phyloP scores from a whole-genome alignment of 2,797 vertebrate genomes.

The Trichosurus vulpecula region DNA sequence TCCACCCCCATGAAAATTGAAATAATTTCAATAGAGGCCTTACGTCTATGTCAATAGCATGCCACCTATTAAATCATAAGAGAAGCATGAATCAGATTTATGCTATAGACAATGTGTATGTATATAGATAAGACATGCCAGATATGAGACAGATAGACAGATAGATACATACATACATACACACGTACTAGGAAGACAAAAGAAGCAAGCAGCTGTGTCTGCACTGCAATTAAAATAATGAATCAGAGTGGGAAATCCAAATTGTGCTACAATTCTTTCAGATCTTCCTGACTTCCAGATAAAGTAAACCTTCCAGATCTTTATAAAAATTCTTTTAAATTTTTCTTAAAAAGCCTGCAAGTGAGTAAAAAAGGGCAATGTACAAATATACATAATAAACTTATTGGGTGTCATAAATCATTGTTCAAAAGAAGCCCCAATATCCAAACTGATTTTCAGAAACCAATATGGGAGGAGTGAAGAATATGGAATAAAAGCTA shows the following conservation, averaged over 20 bases:
- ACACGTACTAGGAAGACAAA: slow-evolving; percentile 17
- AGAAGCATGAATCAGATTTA: slow-evolving; percentile 38
- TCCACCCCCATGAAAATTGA: slow-evolving; percentile 10
- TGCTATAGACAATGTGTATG: slow-evolving; percentile 31
- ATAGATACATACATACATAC: neutral
- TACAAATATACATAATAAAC: slow-evolving; percentile 18
- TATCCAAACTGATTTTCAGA: slow-evolving; percentile 50
- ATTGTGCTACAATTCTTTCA: slow-evolving; percentile 36
- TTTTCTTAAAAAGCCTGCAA: neutral
- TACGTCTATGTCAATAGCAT: slow-evolving; percentile 29
- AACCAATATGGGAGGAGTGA: slow-evolving; percentile 31
- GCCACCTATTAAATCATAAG: slow-evolving; percentile 16
- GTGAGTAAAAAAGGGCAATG: slow-evolving; percentile 10
- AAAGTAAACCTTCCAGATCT: slow-evolving; percentile 40
- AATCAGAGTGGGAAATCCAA: slow-evolving; percentile 42
- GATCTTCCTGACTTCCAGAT: slow-evolving; percentile 28
- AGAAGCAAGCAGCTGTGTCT: slow-evolving; percentile 40
- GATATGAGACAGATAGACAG: neutral
- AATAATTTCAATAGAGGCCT: slow-evolving; percentile 38
- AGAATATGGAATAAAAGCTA: neutral
- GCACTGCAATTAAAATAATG: slow-evolving; percentile 68
- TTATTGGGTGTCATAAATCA: slow-evolving; percentile 6
- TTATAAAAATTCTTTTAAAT: neutral
- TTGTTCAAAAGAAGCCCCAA: slow-evolving; percentile 15
- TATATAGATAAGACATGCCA: neutral